Base-by-base conservation (phyloP, 2,797 vertebrate genomes). In the Ctenopoma kingsleyae region DNA sequence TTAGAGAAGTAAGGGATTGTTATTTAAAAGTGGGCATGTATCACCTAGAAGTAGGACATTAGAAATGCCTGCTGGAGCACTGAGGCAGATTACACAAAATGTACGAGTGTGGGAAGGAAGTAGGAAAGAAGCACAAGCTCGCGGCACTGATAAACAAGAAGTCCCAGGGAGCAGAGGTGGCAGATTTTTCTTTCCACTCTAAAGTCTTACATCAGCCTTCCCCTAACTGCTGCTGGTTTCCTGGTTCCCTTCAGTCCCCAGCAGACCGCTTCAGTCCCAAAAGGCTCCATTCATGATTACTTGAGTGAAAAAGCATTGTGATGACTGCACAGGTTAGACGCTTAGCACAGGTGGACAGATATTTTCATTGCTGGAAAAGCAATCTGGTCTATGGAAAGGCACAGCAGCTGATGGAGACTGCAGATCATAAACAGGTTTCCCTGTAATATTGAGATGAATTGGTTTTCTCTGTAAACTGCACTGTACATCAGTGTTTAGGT, bases 81-180 rank as follows among this genome's bases (percentile, higher is more conserved):
- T 15, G 35, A 72, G 58, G 27, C 17, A 48, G 32, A 77, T 54
- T 58, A 57, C 11, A 73, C 38, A 60, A 74, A 60, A 51, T 1
- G 46, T 44, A 17, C 17, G 35, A 61, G 49, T 11, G 44, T 57
- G 23, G 16, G 49, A 76, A 80, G 74, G 78, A 82, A 81, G 67
- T 52, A 67, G 50, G 69, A 43, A 74, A 20, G 55, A 71, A 51
- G 22, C 9, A 41, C 9, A n/a, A 67, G 63, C 25, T 48, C 59
- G 71, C 43, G 17, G 41, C 27, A 43, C 59, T 66, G 67, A 79
- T 90, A 92, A 91, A 92, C 88, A 92, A 89, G 73, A 92, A 89
- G 74, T 86, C 89, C 91, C 76, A 84, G 74, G 80, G 86, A 76
- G 85, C 86, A 71, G 78, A 85, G 76, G 66, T 80, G 74, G 59